Evolutionary conservation across 2,888 invertebrate species (phyloP).

Genomic region (Yponomeuta malinellus): DNA sequence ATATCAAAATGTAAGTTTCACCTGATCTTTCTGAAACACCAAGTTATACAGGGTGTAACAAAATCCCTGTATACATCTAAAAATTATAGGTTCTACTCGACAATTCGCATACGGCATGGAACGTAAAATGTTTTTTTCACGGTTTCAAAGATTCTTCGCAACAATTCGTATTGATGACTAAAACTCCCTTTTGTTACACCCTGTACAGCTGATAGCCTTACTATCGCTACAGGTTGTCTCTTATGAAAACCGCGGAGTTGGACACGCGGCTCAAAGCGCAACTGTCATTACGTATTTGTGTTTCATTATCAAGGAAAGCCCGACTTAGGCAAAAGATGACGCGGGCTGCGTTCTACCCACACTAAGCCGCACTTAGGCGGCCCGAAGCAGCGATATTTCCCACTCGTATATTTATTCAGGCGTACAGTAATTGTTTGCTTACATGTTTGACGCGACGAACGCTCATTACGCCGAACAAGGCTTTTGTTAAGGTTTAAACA

Average conservation of each 20-base stretch:
- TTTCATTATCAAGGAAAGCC: constrained; percentile 72
- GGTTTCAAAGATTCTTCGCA: no score
- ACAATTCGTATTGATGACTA: no score
- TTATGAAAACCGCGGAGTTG: background rate
- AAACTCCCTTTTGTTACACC: background rate
- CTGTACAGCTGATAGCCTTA: background rate
- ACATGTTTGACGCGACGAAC: constrained; percentile 71
- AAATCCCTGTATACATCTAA: no score
- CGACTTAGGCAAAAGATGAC: constrained; percentile 50
- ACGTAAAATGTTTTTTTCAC: no score
- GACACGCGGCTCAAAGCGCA: constrained; percentile 21
- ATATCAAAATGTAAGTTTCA: no score
- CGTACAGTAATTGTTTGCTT: constrained; percentile 74
- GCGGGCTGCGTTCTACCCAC: constrained; percentile 37
- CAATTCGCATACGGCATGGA: no score
- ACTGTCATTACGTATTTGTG: constrained; percentile 66
- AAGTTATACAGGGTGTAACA: no score
- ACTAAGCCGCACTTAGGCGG: constrained; percentile 60
- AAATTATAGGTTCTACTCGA: no score
- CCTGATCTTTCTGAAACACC: no score
- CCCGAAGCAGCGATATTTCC: constrained; percentile 68
- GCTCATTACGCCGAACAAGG: constrained; percentile 68
- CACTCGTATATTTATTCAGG: constrained; percentile 71
- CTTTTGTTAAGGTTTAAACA: constrained; percentile 69
- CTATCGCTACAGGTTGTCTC: background rate